phyloP scores from a whole-genome alignment of 2,113 vertebrate genomes.

The Piaya cayana region DNA sequence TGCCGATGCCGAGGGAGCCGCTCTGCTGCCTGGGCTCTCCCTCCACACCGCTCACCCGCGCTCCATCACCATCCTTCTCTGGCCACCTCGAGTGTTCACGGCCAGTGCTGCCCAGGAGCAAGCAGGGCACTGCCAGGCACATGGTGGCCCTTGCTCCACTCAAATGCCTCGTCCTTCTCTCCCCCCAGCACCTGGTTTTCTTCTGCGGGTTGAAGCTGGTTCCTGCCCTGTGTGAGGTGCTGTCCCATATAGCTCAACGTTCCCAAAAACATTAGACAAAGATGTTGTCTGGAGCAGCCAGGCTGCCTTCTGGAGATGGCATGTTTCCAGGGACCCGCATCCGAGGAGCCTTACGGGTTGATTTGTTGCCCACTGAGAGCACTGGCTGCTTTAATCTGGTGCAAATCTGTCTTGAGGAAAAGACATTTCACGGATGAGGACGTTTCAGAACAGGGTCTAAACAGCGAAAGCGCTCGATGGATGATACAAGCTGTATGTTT shows the following conservation, averaged over 20 bases:
- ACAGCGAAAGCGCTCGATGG: neutral
- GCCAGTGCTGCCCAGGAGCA: accelerated
- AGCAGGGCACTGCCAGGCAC: neutral
- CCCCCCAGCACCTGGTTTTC: accelerated
- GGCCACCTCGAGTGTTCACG: accelerated
- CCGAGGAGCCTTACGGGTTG: neutral
- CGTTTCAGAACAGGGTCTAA: neutral
- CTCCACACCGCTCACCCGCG: no score
- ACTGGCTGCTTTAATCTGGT: neutral
- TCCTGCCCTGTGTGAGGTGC: neutral
- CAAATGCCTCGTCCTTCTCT: accelerated
- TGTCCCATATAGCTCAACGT: accelerated
- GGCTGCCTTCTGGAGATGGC: neutral
- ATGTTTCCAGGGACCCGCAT: accelerated
- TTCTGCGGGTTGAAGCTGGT: accelerated
- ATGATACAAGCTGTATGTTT: neutral
- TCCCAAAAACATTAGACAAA: accelerated
- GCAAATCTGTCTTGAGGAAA: neutral
- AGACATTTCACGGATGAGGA: neutral
- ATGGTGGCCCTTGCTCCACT: neutral
- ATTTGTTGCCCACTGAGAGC: neutral
- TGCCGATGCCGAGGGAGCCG: neutral
- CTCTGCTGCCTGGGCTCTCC: neutral
- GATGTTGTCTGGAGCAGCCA: neutral
- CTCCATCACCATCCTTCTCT: accelerated